A percentile compares a stretch with the other conserved stretches of the same genome.
phyloP scores from a whole-genome alignment of 1,140 invertebrate genomes.

The Bombus waltoni region DNA sequence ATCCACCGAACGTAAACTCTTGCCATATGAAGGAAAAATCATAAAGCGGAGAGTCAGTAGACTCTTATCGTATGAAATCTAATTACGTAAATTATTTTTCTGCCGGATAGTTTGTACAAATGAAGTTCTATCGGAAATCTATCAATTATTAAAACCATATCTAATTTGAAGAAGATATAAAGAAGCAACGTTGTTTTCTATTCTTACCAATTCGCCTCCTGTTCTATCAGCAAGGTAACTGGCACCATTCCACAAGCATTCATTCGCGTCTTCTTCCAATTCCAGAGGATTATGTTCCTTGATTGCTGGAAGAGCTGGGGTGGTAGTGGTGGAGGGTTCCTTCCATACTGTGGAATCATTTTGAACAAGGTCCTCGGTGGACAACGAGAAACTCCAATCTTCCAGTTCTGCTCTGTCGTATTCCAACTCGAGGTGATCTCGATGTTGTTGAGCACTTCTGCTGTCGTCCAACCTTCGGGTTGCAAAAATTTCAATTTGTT shows the following conservation, averaged over 20 bases:
- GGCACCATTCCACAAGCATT: constrained; percentile 88
- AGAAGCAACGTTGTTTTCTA: not conserved
- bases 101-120: no score
- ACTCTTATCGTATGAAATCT: no score
- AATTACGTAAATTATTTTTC: no score
- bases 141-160: not conserved
- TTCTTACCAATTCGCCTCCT: constrained; percentile 81
- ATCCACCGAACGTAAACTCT: no score
- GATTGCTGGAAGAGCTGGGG: constrained; percentile 87
- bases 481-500: constrained; percentile 22
- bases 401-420: constrained; percentile 90
- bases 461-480: constrained; percentile 85
- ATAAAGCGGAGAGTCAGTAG: no score
- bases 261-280: constrained; percentile 88
- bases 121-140: not conserved
- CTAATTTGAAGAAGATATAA: not conserved
- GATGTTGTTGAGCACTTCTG: constrained; percentile 86
- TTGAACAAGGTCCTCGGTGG: constrained; percentile 86
- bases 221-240: constrained; percentile 84
- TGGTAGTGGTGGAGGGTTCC: constrained; percentile 83
- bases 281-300: constrained; percentile 88
- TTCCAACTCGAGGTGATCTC: constrained; percentile 87
- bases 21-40: no score
- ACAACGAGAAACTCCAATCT: constrained; percentile 90
- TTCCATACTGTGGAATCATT: constrained; percentile 76